Base-by-base conservation (phyloP, 2,888 invertebrate genomes). In the Scaptomyza caliginosa region DNA sequence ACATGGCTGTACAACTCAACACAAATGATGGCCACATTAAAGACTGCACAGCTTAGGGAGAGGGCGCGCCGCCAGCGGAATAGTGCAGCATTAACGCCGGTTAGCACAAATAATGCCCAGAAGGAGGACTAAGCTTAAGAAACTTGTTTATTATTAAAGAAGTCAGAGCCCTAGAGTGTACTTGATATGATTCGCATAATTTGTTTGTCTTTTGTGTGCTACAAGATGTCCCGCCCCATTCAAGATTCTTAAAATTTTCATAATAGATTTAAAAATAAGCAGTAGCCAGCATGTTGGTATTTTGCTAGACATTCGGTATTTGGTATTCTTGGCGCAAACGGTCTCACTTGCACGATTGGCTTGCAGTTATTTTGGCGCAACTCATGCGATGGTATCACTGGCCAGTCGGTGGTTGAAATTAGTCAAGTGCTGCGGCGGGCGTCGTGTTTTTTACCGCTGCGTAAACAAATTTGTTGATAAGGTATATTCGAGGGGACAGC, bases 1-100 rank as follows among this genome's bases (percentile, higher is more conserved):
- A 95, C 96, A 73, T 98, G 97, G 97, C 92, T 98, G 56, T 97
- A 96, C 91, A 96, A 95, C 85, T 97, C 97, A 0, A 96, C 97
- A 49, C 95, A 96, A 90, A 92, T 97, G 80, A 97, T 97, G 96
- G 94, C 95, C 19, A 96, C 95, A 84, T 90, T 97, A 70, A 97
- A 96, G 91, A 94, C 94, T 77, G 96, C 96, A 1, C 96, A 97
- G 88, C 90, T 97, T 21, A 93, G 94, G 77, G 95, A 95, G 82
- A 93, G 94, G 54, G 92, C 94, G 58, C 94, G 94, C 91, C 92
- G 93, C 66, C 92, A 94, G 16, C 58, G 46, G 4, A 36, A 36
- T 1, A 60, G 34, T 13, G 24, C 38, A 7, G 34, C 38, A 2
- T 32, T 16, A 24, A 13, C 39, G 1, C 5, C 40, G 1, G 8